phyloP scores from a whole-genome alignment of 2,797 vertebrate genomes.

The Pseudochaenichthys georgianus region DNA sequence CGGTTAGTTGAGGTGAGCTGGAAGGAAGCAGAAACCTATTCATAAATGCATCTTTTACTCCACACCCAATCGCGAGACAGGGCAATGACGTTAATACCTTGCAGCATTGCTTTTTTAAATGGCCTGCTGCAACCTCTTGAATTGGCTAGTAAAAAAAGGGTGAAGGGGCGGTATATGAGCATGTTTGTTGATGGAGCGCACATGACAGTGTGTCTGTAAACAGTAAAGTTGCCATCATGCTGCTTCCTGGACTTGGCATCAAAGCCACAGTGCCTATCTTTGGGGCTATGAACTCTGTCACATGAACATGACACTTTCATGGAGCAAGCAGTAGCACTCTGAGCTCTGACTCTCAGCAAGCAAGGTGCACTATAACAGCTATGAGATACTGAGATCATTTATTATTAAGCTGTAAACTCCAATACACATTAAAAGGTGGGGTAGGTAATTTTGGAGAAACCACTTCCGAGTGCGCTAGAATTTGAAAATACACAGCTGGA shows the following conservation, averaged over 20 bases:
- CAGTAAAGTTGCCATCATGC: conserved; percentile 39
- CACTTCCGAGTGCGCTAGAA: no score
- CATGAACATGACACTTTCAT: conserved; percentile 64
- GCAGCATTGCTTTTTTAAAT: conserved; percentile 1
- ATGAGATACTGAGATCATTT: conserved; percentile 1
- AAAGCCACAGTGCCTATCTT: conserved; percentile 62
- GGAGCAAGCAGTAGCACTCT: conserved; percentile 20
- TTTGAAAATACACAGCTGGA: no score
- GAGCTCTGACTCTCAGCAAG: conserved; percentile 16
- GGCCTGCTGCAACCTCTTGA: not conserved
- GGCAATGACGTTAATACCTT: conserved; percentile 9
- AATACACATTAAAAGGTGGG: not conserved
- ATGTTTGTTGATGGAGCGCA: conserved; percentile 43
- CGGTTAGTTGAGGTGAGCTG: not conserved
- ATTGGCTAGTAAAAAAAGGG: not conserved
- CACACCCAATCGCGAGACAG: conserved; percentile 7
- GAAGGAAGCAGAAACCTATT: conserved; percentile 10
- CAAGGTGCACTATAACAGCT: conserved; percentile 17
- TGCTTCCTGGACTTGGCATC: conserved; percentile 41
- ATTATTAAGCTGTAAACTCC: conserved; percentile 21
- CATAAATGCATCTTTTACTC: conserved; percentile 1
- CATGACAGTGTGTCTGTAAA: conserved; percentile 55
- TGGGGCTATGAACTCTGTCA: conserved; percentile 63
- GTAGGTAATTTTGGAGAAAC: no score
- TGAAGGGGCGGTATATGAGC: not conserved